Evolutionary conservation across 2,888 invertebrate species (phyloP), one percentile per base, ranked within the genome.

Genomic region (Autographa gamma): DNA sequence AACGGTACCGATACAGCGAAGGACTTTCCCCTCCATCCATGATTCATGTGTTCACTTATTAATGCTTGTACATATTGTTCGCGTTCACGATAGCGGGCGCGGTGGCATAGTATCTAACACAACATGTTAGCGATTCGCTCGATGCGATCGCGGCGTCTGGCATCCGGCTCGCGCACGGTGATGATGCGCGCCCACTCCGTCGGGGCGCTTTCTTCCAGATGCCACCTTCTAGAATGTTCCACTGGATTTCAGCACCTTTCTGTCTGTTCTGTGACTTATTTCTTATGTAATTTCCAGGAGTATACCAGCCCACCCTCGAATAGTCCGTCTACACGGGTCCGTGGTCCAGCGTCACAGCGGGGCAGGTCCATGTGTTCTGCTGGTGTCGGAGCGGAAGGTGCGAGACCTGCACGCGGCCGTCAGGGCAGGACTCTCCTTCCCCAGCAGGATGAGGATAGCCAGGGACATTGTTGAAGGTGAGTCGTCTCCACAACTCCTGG

Each of bases 401-500:
- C 95, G 97, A 63, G 98, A 98, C 93, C 95, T 98, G 69, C 98
- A 98, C 92, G 97, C 97, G 65, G 98, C 98, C 4, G 96, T 96
- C 60, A 93, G 98, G 18, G 94, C 96, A 14, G 97, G 98, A 0
- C 96, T 98, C 0, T 87, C 95, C 61, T 97, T 97, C 97, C 82
- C 93, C 0, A 89, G 93, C 32, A 91, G 98, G 74, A 96, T 98
- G 88, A 96, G 97, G 87, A 97, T 98, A 66, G 97, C 98, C 1
- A 96, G 97, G 61, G 98, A 98, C 87, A 98, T 98, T 8, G 97
- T 98, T 0, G 97, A 98, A 90, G 98, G 95, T 94, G 34, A 66
- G 74, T n/a, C n/a, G 11, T 38, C 11, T 38, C 43, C 16, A 14
- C 41, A 43, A 14, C 14, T 16, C 34, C 34, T 38, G 34, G 34